Conservation (phyloP, 2,888 invertebrate genomes). For the Apotomis turbidana region DNA sequence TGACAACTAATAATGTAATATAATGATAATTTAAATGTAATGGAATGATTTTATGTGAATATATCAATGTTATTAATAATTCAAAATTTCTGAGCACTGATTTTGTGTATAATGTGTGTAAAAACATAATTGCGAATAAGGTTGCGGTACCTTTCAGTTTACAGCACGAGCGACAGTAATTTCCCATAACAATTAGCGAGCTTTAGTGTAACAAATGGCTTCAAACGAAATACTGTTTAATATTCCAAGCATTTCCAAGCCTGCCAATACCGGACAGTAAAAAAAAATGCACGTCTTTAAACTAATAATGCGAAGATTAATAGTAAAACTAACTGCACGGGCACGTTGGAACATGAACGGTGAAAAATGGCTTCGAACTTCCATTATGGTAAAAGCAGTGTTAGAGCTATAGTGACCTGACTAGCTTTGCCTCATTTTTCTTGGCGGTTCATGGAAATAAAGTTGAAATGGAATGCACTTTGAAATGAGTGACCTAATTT, state of each 20-base stretch:
- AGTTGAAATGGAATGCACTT: neutral
- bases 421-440: slow-evolving; percentile 61
- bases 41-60: too few species aligned
- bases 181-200: neutral
- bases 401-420: slow-evolving; percentile 61
- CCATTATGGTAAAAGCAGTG: slow-evolving; percentile 66
- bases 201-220: neutral
- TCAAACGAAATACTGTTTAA: neutral
- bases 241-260: neutral
- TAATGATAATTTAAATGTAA: too few species aligned
- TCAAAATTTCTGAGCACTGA: too few species aligned
- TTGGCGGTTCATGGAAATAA: slow-evolving; percentile 45
- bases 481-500: neutral
- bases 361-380: slow-evolving; percentile 55
- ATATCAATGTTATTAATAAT: too few species aligned
- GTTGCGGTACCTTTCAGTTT: too few species aligned
- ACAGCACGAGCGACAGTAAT: too few species aligned
- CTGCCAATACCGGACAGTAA: slow-evolving; percentile 6
- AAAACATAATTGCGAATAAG: too few species aligned
- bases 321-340: slow-evolving; percentile 35
- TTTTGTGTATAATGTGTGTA: too few species aligned
- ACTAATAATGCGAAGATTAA: slow-evolving; percentile 38
- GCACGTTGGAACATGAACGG: slow-evolving; percentile 49
- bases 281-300: slow-evolving; percentile 25
- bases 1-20: too few species aligned